Evolutionary conservation across 2,888 invertebrate species (phyloP).

Genomic region (Harpalus rufipes): DNA sequence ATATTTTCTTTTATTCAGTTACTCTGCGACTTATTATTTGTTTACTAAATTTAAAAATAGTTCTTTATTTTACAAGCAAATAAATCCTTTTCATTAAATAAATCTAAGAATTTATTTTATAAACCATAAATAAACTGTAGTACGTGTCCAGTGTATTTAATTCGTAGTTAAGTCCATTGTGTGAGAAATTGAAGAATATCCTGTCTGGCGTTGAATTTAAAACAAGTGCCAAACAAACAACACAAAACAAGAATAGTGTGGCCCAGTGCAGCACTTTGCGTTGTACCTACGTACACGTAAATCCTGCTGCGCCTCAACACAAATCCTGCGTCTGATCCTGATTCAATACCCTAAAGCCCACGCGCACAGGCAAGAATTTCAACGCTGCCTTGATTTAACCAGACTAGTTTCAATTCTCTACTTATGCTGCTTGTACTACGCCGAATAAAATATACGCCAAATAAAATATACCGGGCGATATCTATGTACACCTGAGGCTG

Average conservation of each 20-base stretch:
- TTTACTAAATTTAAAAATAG: too few species aligned
- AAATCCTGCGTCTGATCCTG: constrained; percentile 51
- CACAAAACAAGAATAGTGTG: constrained; percentile 14
- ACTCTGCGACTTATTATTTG: too few species aligned
- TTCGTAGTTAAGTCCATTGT: constrained; percentile 14
- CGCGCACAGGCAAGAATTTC: constrained; percentile 26
- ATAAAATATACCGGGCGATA: constrained; percentile 8
- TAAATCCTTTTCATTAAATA: constrained; percentile 1
- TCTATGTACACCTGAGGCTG: background rate
- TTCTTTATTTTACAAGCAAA: too few species aligned
- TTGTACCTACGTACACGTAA: constrained; percentile 45
- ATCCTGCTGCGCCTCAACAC: constrained; percentile 46
- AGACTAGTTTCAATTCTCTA: constrained; percentile 50
- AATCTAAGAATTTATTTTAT: constrained; percentile 31
- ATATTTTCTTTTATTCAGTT: too few species aligned
- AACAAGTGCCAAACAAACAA: constrained; percentile 47
- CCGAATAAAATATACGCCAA: too few species aligned
- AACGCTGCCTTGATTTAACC: constrained; percentile 50
- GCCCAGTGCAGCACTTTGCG: constrained; percentile 11
- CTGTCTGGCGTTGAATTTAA: constrained; percentile 30
- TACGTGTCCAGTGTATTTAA: constrained; percentile 15
- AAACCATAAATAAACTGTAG: constrained; percentile 28
- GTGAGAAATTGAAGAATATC: constrained; percentile 45
- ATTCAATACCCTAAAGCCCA: constrained; percentile 45
- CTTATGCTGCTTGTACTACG: constrained; percentile 9